Evolutionary conservation across 2,797 vertebrate genomes (phyloP), one percentile per base, ranked within the genome.

Genomic region (Amniataba percoides): DNA sequence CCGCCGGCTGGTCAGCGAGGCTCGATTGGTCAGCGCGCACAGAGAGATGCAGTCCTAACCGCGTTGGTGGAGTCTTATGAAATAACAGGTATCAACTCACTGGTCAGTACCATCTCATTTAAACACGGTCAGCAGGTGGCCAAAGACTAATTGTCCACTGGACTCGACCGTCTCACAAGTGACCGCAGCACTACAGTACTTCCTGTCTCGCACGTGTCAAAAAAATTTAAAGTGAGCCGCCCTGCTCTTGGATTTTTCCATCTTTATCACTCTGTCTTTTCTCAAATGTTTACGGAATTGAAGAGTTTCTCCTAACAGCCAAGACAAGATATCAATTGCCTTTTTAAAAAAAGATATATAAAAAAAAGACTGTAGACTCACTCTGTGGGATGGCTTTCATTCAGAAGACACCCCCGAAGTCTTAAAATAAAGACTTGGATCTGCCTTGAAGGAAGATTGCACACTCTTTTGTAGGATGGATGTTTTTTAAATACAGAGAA

Each of bases 1-100:
- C 88, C 96, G 91, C 73, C 96, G 97, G 62, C 96, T 99, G 57
- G 77, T 99, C 82, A 92, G 92, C 1, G 97, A 97, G 6, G 97
- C 97, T 34, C 96, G 94, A 81, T 87, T 95, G 85, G 90, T 98
- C 71, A 48, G 67, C 34, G n/a, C 79, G 1, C 88, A 86, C 66
- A 74, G 80, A 51, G 80, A 78, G 34, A 74, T 43, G 51, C 88
- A 87, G 83, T 91, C 80, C 31, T 94, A 93, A 93, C 59, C 39
- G 0, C 8, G 58, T 15, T 2, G 39, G 46, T 52, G 56, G 45
- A 45, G 57, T 61, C 58, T 3, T 59, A 5, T 60, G 19, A 74
- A 61, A 40, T 31, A 45, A 75, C 77, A 78, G 81, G 86, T 80
- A 75, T 81, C 71, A 8, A 77, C 79, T 75, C 78, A 62, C 68